Base-by-base conservation (phyloP, 1,140 invertebrate genomes). In the Amyelois transitella region DNA sequence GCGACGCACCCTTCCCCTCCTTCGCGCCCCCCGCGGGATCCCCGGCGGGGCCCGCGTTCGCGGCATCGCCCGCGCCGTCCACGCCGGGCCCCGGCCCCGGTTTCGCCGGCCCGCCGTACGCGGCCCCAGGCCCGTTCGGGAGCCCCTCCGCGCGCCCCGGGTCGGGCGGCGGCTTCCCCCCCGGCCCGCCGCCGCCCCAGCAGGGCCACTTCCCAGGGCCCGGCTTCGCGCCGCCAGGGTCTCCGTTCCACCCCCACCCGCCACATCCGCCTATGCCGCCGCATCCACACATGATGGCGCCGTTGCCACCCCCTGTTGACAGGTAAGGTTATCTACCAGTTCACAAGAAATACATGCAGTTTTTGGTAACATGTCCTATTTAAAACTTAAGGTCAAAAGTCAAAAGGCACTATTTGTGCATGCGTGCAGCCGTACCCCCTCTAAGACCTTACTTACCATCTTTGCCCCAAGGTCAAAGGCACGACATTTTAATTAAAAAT, bases 211-310 rank as follows among this genome's bases (percentile, higher is more conserved):
- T 81, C 67, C 77, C 79, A 8, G 78, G 75, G 25, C 79, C 80
- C 21, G 79, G 77, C 19, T 84, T 84, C 60, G 79, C 81, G 53
- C 77, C 79, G 43, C 81, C 81, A n/a, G 81, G 81, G 18, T 81
- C 77, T 8, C 83, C 83, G 19, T 86, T 86, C 60, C 82, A 86
- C 66, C 79, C 80, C 51, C 81, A 83, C 62, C 64, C 79, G 51
- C 78, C 81, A 53, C 83, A 84, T 61, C 80, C 81, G 53, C 76
- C 78, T 28, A 78, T 82, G 81, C 80, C 79, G 48, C 80, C 80
- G 52, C 83, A 86, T 57, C 83, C 83, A 44, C 83, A 86, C 60
- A 86, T 86, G 83, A 86, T 86, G 81, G 81, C 83, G 62, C 83
- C 83, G 17, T 60, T 86, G 24, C 83, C 83, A 63, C 83, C 83